Percentiles rank a stretch among this genome's conserved stretches.
These are phyloP conservation scores for Drosophila vallismaia DNA, from an alignment of 2,888 invertebrate genomes.

Conservation along the genomic window DNA sequence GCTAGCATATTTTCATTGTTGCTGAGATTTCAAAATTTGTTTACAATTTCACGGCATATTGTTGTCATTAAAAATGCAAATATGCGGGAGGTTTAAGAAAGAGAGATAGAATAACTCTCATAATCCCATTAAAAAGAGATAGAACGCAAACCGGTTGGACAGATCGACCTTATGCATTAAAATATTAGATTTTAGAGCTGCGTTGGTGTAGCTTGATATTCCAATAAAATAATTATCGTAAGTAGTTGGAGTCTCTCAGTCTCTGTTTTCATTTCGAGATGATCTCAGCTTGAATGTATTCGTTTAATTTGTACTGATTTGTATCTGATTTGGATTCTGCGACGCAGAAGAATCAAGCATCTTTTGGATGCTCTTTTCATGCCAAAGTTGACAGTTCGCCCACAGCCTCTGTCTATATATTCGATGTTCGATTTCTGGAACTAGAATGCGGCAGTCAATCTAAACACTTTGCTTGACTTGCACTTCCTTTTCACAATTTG, in stretches of 20 bases:
- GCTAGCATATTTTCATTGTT: constrained; percentile 35
- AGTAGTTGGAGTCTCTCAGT: constrained; percentile 10
- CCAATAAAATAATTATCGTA: constrained; percentile 50
- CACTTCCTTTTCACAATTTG: constrained; percentile 55
- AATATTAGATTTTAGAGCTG: constrained; percentile 60
- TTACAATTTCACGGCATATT: constrained; percentile 75
- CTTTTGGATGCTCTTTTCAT: constrained; percentile 61
- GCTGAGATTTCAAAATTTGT: constrained; percentile 48
- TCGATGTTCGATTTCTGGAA: constrained; percentile 6
- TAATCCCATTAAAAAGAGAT: constrained; percentile 18
- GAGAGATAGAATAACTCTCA: constrained; percentile 16
- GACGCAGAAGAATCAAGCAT: constrained; percentile 56
- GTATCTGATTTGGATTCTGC: constrained; percentile 37
- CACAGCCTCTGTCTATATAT: constrained; percentile 46
- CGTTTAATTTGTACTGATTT: constrained; percentile 24
- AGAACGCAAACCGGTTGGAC: constrained; percentile 62
- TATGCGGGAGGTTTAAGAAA: constrained; percentile 36
- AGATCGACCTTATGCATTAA: constrained; percentile 71
- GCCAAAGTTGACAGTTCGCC: constrained; percentile 58
- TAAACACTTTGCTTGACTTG: constrained; percentile 20
- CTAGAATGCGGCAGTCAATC: constrained; percentile 27
- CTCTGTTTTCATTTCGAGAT: constrained; percentile 47
- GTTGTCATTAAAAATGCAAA: constrained; percentile 73
- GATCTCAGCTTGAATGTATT: constrained; percentile 60
- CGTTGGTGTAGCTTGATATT: constrained; percentile 59